Conservation (phyloP, 2,888 invertebrate genomes). For the Hydrotaea diabolus region DNA sequence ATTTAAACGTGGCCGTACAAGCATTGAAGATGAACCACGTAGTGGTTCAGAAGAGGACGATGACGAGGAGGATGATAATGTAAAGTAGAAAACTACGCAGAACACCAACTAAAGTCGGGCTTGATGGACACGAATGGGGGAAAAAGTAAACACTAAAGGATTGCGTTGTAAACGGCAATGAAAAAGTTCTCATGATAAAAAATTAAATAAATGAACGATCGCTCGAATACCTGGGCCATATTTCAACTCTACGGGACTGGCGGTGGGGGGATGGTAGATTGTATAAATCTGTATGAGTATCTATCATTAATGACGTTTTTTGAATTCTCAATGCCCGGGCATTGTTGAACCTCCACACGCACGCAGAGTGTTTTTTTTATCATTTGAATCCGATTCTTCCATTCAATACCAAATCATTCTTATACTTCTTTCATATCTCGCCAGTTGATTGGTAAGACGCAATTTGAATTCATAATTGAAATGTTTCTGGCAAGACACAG, state of each 20-base stretch:
- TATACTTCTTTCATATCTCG: background rate
- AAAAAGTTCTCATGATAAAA: slow-evolving; percentile 4
- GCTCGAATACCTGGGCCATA: background rate
- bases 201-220: too few species aligned
- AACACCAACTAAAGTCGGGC: background rate
- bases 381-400: too few species aligned
- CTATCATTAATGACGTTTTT: slow-evolving; percentile 50
- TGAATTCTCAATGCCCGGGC: slow-evolving; percentile 45
- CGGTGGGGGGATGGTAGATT: background rate
- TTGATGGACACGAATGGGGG: background rate
- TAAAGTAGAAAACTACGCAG: background rate
- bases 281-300: slow-evolving; percentile 6
- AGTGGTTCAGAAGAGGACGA: background rate
- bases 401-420: slow-evolving; percentile 1
- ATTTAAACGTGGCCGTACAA: too few species aligned
- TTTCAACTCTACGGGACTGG: too few species aligned
- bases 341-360: too few species aligned
- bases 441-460: slow-evolving; percentile 59
- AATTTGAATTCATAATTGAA: slow-evolving; percentile 61
- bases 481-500: background rate
- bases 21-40: too few species aligned
- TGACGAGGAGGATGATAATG: background rate
- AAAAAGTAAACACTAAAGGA: slow-evolving; percentile 42
- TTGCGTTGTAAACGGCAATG: slow-evolving; percentile 22
- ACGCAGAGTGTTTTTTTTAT: background rate